Evolutionary conservation across 2,888 invertebrate species (phyloP), one percentile per base, ranked within the genome.

Genomic region (Drosophila paracracens): DNA sequence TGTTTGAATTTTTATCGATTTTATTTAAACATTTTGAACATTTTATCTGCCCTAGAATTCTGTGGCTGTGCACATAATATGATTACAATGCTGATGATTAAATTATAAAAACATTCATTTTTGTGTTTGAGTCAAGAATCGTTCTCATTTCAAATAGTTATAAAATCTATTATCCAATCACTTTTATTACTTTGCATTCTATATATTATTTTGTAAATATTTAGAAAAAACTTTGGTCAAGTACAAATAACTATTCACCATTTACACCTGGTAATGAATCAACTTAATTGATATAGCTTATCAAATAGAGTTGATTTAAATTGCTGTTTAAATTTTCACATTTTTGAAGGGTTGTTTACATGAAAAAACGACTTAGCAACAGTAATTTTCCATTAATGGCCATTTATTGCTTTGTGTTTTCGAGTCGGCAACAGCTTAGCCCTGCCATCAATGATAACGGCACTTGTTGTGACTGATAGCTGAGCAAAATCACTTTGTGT

Each of bases 401-500:
- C 25, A 13, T 36, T 36, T 35, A 27, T 56, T 13, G 8, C 7
- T 38, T 40, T 4, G n/a, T 29, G 5, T 27, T 57, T n/a, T 35
- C 21, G 27, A 51, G 54, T 56, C 51, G 68, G 27, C 56, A 68
- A 68, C 68, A 56, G 54, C 18, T 68, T 56, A 16, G 31, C 21
- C 13, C 8, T 51, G 29, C 7, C 43, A 29, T 52, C 43, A 69
- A 10, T 60, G 59, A 74, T 74, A 56, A 60, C 27, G n/a, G 3
- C 35, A 35, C 40, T 50, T 29, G 21, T 35, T 57, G 8, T 56
- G 21, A 48, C 36, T 63, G 69, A 61, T 70, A 60, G 33, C 48
- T 25, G 6, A 58, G 13, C 11, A 13, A 51, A 68, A 56, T n/a
- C 13, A 57, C 18, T 35, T 27, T 31, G n/a, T 51, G 16, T 31